Evolutionary conservation across 2,797 vertebrate genomes (phyloP), one percentile per base, ranked within the genome.

Genomic region (Hydrolagus colliei): DNA sequence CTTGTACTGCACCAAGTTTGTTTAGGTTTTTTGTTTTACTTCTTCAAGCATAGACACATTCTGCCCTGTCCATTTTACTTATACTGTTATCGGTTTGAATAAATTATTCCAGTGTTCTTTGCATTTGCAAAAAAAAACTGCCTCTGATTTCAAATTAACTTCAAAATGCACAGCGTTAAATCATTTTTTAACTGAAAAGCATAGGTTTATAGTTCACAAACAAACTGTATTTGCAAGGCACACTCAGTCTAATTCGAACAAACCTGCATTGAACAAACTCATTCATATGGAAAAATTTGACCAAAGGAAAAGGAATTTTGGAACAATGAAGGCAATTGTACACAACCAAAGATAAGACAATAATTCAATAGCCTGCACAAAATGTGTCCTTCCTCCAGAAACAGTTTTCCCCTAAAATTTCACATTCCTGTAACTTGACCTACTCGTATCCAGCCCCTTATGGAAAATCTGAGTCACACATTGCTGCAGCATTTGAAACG

Each of bases 401-500:
- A 76, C 59, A 10, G 73, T 63, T 75, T 74, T 74, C 22, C 72
- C 61, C 73, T 59, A 71, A 74, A 74, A 86, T 27, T 65, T 62
- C n/a, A 52, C 86, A 86, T 77, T 86, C 63, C 62, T 65, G 86
- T 77, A 86, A 86, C 74, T 68, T 77, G 35, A 79, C 59, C 32
- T 76, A 10, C 32, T 67, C 86, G 62, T 74, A 63, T 52, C 4
- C 71, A 86, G 85, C 59, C 52, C 71, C 86, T 13, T 71, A 52
- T 76, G 86, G 86, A 86, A 77, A 86, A 22, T 68, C 74, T 86
- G 67, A 78, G 67, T 86, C 75, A 86, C 41, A 10, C 86, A 52
- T 68, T 63, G 71, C 65, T 35, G 77, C 75, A 86, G 73, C 73
- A 67, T 77, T 63, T 32, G 13, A 86, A 67, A 27, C 16, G 52